Conservation (phyloP, 1,140 invertebrate species). For the Copidosoma floridanum region DNA sequence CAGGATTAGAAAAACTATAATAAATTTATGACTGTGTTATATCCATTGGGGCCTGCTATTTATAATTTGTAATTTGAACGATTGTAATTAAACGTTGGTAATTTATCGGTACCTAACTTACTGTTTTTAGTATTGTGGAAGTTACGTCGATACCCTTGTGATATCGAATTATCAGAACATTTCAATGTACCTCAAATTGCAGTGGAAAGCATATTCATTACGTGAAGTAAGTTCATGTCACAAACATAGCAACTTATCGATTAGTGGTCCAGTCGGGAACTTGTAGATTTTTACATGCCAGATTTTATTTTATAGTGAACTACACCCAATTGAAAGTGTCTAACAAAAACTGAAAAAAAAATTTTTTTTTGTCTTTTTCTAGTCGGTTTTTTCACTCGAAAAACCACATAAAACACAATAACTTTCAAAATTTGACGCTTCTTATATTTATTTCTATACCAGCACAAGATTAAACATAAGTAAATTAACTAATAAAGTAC, state of each 20-base stretch:
- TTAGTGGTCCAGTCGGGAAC: background rate
- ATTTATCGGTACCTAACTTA: background rate
- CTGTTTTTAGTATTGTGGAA: background rate
- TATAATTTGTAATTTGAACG: background rate
- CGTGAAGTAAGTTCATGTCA: background rate
- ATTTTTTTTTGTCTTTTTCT: no score
- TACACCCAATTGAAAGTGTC: background rate
- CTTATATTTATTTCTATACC: no score
- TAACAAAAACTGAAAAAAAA: background rate
- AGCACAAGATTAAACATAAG: no score
- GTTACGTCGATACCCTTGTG: background rate
- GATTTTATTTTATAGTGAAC: background rate
- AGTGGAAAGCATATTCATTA: background rate
- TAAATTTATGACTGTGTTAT: background rate
- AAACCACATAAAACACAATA: no score
- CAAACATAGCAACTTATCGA: background rate
- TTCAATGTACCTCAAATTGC: background rate
- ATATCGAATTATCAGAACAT: background rate
- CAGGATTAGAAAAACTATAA: background rate
- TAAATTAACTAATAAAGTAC: no score
- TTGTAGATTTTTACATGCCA: background rate
- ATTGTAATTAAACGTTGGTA: background rate
- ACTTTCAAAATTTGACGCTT: no score
- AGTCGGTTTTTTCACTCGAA: no score
- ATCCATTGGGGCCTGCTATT: background rate